These are phyloP conservation scores for Yponomeuta cagnagella DNA, from an alignment of 2,888 invertebrate species.

Conservation along the genomic window DNA sequence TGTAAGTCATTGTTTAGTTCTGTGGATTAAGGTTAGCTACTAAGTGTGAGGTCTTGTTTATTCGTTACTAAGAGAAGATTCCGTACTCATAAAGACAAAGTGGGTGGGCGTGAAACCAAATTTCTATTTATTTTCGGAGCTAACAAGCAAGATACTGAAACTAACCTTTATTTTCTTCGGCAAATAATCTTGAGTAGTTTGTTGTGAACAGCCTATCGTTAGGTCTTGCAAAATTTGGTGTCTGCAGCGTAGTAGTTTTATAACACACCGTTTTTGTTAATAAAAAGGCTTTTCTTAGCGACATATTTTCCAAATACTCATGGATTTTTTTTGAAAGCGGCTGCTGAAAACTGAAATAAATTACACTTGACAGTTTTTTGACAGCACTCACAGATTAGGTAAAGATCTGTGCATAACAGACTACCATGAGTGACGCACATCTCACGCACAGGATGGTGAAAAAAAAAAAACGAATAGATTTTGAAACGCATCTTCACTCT, in stretches of 20 bases:
- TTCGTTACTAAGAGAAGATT: background rate
- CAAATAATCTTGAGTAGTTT: constrained; percentile 50
- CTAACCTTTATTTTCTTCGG: constrained; percentile 67
- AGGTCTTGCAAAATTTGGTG: constrained; percentile 44
- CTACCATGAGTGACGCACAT: background rate
- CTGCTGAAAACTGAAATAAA: constrained; percentile 11
- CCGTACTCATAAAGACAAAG: background rate
- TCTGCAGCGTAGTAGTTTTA: constrained; percentile 43
- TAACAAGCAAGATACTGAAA: constrained; percentile 23
- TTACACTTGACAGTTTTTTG: background rate
- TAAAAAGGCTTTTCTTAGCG: constrained; percentile 58
- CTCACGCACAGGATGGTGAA: no score
- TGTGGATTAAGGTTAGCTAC: background rate
- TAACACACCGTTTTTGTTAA: constrained; percentile 50
- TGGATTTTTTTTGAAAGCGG: constrained; percentile 6
- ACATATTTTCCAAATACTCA: constrained; percentile 46
- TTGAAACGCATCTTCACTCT: background rate
- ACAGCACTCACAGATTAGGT: background rate
- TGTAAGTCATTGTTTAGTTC: no score
- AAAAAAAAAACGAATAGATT: background rate
- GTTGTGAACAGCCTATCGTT: constrained; percentile 49
- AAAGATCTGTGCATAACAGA: background rate
- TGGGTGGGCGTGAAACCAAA: no score
- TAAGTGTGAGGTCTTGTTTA: background rate
- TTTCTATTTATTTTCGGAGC: background rate